Conservation (phyloP, 2,888 invertebrate genomes). For the Drosophila anomalata region DNA sequence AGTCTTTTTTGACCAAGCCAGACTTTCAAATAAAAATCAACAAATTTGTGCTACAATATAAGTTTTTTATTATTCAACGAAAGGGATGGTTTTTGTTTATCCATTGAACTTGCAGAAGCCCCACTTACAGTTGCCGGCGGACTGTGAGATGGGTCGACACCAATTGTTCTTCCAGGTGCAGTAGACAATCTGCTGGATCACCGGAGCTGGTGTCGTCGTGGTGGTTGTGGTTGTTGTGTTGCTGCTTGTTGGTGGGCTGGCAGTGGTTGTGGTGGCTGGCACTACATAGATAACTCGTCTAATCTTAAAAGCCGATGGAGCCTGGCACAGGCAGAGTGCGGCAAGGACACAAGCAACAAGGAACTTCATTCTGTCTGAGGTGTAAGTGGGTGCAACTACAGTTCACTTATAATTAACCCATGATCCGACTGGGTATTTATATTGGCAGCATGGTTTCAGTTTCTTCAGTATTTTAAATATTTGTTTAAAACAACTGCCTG, state of each 20-base stretch:
- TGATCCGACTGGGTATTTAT: conserved; percentile 7
- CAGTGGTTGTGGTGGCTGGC: neutral
- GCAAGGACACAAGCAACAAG: conserved; percentile 22
- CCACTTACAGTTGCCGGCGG: conserved; percentile 23
- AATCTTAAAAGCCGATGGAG: conserved; percentile 12
- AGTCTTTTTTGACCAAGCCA: conserved; percentile 50
- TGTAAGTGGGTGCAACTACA: neutral
- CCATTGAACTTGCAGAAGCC: conserved; percentile 22
- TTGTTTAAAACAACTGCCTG: conserved; percentile 10
- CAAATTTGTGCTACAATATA: conserved; percentile 28
- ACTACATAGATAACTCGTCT: conserved; percentile 16
- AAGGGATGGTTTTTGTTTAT: neutral
- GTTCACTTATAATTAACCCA: neutral
- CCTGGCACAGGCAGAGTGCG: conserved; percentile 22
- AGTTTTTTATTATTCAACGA: conserved; percentile 6
- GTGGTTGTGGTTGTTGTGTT: neutral
- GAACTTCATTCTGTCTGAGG: conserved; percentile 14
- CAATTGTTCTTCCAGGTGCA: conserved; percentile 39
- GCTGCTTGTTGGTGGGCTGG: neutral
- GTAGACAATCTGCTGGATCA: conserved; percentile 7
- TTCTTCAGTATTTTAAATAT: conserved; percentile 2
- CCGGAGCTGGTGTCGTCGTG: conserved; percentile 1
- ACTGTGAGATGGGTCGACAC: conserved; percentile 20
- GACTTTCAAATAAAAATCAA: conserved; percentile 43
- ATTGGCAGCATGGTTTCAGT: neutral